A percentile compares a stretch with the other conserved stretches of the same genome.
phyloP scores from a whole-genome alignment of 2,113 vertebrate species.

The Zapornia atra region DNA sequence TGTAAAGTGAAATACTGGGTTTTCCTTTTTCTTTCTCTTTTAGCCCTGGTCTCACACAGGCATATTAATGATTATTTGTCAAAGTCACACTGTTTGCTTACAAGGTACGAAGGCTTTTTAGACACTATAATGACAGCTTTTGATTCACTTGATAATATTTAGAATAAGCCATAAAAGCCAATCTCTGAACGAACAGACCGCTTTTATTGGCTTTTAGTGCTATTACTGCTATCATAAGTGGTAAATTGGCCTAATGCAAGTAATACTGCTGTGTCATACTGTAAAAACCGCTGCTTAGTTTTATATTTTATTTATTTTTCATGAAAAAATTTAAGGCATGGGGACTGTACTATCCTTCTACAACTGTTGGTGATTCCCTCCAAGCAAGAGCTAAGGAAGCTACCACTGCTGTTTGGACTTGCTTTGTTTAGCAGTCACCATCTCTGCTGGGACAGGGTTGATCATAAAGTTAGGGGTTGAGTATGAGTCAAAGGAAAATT shows the following conservation, averaged over 20 bases:
- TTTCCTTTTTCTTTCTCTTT: slow-evolving; percentile 58
- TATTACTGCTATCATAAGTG: slow-evolving; percentile 80
- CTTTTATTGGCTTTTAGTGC: slow-evolving; percentile 84
- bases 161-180: slow-evolving; percentile 80
- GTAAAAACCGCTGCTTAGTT: slow-evolving; percentile 65
- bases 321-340: not conserved
- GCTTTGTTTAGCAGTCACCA: not conserved
- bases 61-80: slow-evolving; percentile 81
- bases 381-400: not conserved
- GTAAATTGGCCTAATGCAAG: slow-evolving; percentile 82
- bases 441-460: not conserved
- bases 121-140: slow-evolving; percentile 79
- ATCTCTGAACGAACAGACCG: slow-evolving; percentile 76
- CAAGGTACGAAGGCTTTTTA: slow-evolving; percentile 80
- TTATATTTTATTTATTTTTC: slow-evolving; percentile 72
- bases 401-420: not conserved
- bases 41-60: slow-evolving; percentile 69
- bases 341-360: not conserved
- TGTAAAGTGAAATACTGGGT: slow-evolving; percentile 72
- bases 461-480: not conserved
- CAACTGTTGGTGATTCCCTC: not conserved
- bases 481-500: not conserved
- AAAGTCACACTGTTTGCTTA: slow-evolving; percentile 85
- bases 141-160: slow-evolving; percentile 83
- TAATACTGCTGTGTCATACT: slow-evolving; percentile 79